Evolutionary conservation across 2,113 vertebrate genomes (phyloP).

Genomic region (Bufo bufo): DNA sequence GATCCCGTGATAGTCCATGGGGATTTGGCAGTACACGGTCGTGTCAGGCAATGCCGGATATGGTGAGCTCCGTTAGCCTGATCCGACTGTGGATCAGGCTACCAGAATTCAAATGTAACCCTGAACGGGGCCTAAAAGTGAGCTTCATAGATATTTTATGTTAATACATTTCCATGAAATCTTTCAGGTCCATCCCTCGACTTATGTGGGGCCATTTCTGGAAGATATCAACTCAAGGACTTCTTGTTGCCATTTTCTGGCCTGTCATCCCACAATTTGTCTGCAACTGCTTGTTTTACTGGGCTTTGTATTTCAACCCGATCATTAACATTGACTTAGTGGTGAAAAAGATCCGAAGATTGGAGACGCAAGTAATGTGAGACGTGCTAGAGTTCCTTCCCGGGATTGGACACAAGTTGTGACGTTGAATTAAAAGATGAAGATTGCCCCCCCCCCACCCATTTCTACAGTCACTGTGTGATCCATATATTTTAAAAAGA

Average conservation of each 20-base stretch:
- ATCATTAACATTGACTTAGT: slow-evolving; percentile 92
- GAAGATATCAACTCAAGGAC: slow-evolving; percentile 85
- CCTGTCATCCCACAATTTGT: slow-evolving; percentile 90
- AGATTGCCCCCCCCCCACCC: background rate
- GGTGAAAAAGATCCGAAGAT: slow-evolving; percentile 83
- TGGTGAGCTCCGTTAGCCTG: too few species aligned
- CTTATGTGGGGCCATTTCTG: slow-evolving; percentile 90
- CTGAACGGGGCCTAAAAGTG: too few species aligned
- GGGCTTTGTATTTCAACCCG: slow-evolving; percentile 92
- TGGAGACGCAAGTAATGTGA: slow-evolving; percentile 77
- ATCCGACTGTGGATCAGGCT: too few species aligned
- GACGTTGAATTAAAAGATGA: slow-evolving; percentile 26
- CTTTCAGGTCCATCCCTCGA: slow-evolving; percentile 80
- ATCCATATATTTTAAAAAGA: slow-evolving; percentile 29
- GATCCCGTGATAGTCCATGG: too few species aligned
- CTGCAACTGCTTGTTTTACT: slow-evolving; percentile 94
- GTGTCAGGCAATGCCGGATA: too few species aligned
- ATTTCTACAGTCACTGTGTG: slow-evolving; percentile 16
- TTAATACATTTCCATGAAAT: background rate
- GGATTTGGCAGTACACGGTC: too few species aligned
- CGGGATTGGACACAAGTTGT: slow-evolving; percentile 4
- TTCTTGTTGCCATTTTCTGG: slow-evolving; percentile 89
- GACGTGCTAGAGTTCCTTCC: background rate
- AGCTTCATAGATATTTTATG: too few species aligned
- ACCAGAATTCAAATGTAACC: too few species aligned